A percentile compares a stretch with the other conserved stretches of the same genome.
Conservation (phyloP, 2,113 vertebrate genomes). For the Hoplias malabaricus region DNA sequence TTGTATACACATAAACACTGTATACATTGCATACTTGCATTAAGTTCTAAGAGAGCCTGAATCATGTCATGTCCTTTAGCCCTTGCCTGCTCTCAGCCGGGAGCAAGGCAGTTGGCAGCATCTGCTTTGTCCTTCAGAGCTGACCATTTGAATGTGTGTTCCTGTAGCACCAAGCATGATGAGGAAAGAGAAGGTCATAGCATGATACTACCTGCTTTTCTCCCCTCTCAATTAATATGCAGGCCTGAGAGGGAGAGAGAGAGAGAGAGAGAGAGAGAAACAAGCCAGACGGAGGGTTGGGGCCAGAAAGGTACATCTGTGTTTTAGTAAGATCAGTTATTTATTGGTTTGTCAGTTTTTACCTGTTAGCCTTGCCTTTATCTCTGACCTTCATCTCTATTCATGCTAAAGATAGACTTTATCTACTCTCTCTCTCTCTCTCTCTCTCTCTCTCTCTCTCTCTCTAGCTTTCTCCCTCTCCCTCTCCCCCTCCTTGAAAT, state of each 20-base stretch:
- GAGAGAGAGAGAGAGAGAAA: neutral
- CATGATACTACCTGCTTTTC: conserved; percentile 22
- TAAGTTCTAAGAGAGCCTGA: neutral
- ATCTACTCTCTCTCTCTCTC: neutral
- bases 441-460: neutral
- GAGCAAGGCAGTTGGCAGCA: neutral
- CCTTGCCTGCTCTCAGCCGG: neutral
- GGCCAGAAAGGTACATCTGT: neutral
- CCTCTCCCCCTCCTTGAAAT: no score
- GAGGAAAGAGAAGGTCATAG: conserved; percentile 5
- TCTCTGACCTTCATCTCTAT: conserved; percentile 45
- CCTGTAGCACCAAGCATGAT: conserved; percentile 18
- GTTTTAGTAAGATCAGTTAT: neutral
- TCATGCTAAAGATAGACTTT: neutral
- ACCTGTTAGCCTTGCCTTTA: conserved; percentile 2
- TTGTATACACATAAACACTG: neutral
- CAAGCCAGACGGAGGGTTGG: conserved; percentile 15
- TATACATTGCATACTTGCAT: neutral
- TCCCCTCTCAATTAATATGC: conserved; percentile 3
- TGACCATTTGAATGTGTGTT: conserved; percentile 18
- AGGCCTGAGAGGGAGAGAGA: neutral
- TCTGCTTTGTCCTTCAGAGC: conserved; percentile 40
- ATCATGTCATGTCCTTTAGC: conserved; percentile 9
- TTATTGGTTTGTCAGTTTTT: conserved; percentile 15
- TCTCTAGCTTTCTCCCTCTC: no score